Percentiles rank a stretch among this genome's conserved stretches.
Evolutionary conservation across 2,113 vertebrate species (phyloP).

Genomic region (Neolamprologus falcicula): DNA sequence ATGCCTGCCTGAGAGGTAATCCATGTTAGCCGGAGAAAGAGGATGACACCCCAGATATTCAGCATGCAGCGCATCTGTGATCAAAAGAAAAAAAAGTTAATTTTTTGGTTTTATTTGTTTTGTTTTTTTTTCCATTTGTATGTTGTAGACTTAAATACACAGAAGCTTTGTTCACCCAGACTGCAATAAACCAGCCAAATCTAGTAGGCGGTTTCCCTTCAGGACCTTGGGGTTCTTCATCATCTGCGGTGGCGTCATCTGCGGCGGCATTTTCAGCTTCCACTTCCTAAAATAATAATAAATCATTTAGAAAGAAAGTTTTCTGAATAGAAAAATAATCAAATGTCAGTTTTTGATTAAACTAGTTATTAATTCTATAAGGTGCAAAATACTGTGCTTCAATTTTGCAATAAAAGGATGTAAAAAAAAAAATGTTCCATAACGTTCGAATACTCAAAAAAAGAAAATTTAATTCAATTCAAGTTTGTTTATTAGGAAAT

Average conservation of each 20-base stretch:
- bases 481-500: not conserved
- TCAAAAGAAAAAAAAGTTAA: not conserved
- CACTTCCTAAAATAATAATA: conserved; percentile 20
- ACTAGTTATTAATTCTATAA: not conserved
- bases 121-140: not conserved
- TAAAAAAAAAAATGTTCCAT: rapidly evolving
- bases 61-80: not conserved
- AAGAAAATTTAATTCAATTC: rapidly evolving
- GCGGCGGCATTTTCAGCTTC: not conserved
- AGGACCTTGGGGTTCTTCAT: not conserved
- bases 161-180: not conserved
- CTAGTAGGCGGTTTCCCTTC: not conserved
- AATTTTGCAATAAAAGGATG: not conserved
- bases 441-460: rapidly evolving
- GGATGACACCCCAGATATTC: not conserved
- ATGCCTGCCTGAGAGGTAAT: not conserved
- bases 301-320: not conserved
- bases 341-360: not conserved
- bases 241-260: not conserved
- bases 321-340: not conserved
- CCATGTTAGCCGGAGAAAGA: not conserved
- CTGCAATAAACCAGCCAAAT: not conserved
- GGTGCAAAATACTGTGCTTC: not conserved
- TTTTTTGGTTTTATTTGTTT: not conserved
- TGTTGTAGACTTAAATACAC: not conserved